Base-by-base conservation (phyloP, 2,888 invertebrate species). In the Rhorus exstirpatorius region DNA sequence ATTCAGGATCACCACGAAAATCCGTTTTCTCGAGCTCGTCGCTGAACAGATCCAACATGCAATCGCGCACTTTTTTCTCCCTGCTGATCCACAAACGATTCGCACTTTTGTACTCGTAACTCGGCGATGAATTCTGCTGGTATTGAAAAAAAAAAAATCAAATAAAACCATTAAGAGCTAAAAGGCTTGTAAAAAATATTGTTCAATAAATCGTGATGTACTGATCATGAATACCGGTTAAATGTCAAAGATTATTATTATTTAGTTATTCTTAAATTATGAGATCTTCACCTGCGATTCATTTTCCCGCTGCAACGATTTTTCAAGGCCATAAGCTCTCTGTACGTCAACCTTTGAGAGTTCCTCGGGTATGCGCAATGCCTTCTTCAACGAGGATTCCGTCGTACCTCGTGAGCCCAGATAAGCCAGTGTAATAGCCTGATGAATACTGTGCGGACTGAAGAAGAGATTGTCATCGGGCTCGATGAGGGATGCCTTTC, bases 401-500 rank as follows among this genome's bases (percentile, higher is more conserved):
- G 97, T 97, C 67, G 95, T 94, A 12, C 95, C 95, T 0, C 95
- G 95, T 0, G 97, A 93, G 0, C 97, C 95, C 89, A 97, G 97
- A 90, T 97, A 97, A 0, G 97, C 96, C 83, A 98, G 93, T 63
- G 96, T 92, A 38, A 98, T 90, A 0, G 97, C 96, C 87, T 97
- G 96, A 90, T 97, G 96, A 12, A 97, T 96, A 85, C 97, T 97
- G 93, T 97, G 96, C 0, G 98, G 98, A 4, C 98, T 98, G 93
- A 97, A 97, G 94, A 98, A 97, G 49, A 98, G 93, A 91, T 97
- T 98, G 86, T 96, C 96, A 51, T 95, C 94, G 0, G 96, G 95
- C 84, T 95, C 95, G 17, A 95, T 94, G 74, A 94, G 93, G 85
- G 96, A 95, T 84, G 96, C 95, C 17, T 95, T 94, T 84, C 95